phyloP scores from a whole-genome alignment of 2,797 vertebrate species.

The Pelochelys cantorii region DNA sequence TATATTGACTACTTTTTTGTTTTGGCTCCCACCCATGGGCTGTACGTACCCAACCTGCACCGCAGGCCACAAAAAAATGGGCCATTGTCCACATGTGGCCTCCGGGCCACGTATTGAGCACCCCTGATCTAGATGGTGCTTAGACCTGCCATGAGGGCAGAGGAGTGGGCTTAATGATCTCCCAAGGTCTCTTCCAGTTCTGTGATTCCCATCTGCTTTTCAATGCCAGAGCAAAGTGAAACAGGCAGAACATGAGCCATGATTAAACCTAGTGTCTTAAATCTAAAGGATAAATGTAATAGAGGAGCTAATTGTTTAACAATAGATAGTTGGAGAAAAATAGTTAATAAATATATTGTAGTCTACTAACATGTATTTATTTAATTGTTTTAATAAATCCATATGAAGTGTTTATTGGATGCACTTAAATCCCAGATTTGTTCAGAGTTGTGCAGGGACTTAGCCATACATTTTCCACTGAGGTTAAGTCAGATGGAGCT shows the following conservation, averaged over 20 bases:
- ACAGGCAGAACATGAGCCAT: neutral
- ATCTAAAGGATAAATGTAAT: neutral
- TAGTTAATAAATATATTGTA: neutral
- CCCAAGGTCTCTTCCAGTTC: no score
- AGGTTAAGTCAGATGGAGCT: neutral
- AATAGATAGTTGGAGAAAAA: neutral
- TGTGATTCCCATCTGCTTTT: neutral
- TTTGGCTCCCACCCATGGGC: no score
- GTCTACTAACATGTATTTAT: neutral
- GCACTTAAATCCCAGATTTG: neutral
- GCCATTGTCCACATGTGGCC: no score
- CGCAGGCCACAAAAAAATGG: no score
- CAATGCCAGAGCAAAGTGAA: neutral
- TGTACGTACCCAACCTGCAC: no score
- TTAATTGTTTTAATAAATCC: slow-evolving; percentile 40
- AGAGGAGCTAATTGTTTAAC: neutral
- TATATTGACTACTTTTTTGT: no score
- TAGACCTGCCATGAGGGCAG: no score
- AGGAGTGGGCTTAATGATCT: no score
- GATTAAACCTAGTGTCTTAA: neutral
- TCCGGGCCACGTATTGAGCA: no score
- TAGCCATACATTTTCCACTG: neutral
- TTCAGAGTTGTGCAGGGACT: neutral
- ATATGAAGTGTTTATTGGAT: neutral
- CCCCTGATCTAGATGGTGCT: no score